Evolutionary conservation across 2,888 invertebrate species (phyloP), one percentile per base, ranked within the genome.

Genomic region (Palloptera scutellata): DNA sequence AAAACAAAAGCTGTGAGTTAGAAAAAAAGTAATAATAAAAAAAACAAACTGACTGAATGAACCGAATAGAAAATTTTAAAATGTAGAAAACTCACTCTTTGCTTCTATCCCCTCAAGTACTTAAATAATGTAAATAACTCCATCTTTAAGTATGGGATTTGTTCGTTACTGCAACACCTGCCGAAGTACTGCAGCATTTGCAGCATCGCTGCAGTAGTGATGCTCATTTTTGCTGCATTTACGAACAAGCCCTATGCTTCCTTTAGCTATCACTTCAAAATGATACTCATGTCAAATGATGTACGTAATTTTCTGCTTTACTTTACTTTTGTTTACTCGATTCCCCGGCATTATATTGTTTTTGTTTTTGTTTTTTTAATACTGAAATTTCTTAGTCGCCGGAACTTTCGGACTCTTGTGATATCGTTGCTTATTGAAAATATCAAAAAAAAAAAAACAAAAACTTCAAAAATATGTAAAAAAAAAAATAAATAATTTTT

Each of bases 321-420:
- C 3, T 19, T 40, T 54, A 42, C 58, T 48, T 30, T 40, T 19
- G 4, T 61, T 41, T 61, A 20, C 30, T 43, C 1, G 13, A 11
- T 42, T 43, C 59, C 45, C 45, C 63, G 65, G 64, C 42, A 61
- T 68, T 54, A 64, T 69, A 61, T 61, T 41, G 20, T 45, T 52
- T 15, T 52, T 48, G 63, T 57, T 20, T 58, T 60, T 57, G 60
- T 63, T 60, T 55, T 40, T 59, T 64, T 30, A 57, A 60, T 42
- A 45, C 11, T 15, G 51, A 45, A 63, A 52, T 57, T 67, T 68
- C 55, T 68, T 78, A 81, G 79, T 82, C 81, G 81, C 81, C 82
- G 82, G 77, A 81, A 81, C 76, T 79, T 77, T 83, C 81, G 83
- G 81, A 80, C 76, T 79, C 75, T 79, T 83, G 83, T 83, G 83